Evolutionary conservation across 2,888 invertebrate species (phyloP), one percentile per base, ranked within the genome.

Genomic region (Drosophila barbarae): DNA sequence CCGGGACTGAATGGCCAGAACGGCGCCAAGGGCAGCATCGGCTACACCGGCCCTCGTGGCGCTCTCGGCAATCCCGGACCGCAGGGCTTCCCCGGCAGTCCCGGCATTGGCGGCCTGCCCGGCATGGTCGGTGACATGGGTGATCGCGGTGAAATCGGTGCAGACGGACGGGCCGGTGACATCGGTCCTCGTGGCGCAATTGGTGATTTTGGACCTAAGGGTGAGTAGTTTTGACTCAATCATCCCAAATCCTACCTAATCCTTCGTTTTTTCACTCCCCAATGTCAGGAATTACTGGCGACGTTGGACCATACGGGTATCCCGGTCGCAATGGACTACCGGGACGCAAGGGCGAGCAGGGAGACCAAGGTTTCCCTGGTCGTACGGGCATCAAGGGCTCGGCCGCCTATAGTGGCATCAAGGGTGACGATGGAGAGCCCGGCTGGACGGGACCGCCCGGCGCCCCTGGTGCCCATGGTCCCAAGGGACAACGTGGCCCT

Each of bases 321-420:
- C 56, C 80, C 9, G 89, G 89, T 8, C 57, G 36, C 0, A 12
- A 63, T 21, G 89, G 89, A 12, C 46, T 38, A 0, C 47, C 59
- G 10, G 89, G 89, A 0, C 54, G 63, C 0, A 88, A 90, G 88
- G 89, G 89, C 30, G 76, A 61, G 61, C 56, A 47, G 3, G 89
- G 89, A 42, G 84, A 80, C 4, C 53, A 39, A 5, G 89, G 89
- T 52, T 44, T 42, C 6, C 55, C 72, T 12, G 89, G 89, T 3
- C 38, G 51, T 0, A 36, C 12, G 0, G 89, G 89, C 53, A 56
- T 69, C 2, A 90, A 89, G 74, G 95, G 95, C 66, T 92, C 93
- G n/a, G 89, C 91, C 49, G 90, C 93, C 1, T 90, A 91, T 52
- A 92, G 91, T 70, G 94, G 94, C 2, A 90, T 90, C 61, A 92